Percentiles rank a stretch among this genome's conserved stretches.
Conservation (phyloP, 2,888 invertebrate genomes). For the Diarsia dahlii region DNA sequence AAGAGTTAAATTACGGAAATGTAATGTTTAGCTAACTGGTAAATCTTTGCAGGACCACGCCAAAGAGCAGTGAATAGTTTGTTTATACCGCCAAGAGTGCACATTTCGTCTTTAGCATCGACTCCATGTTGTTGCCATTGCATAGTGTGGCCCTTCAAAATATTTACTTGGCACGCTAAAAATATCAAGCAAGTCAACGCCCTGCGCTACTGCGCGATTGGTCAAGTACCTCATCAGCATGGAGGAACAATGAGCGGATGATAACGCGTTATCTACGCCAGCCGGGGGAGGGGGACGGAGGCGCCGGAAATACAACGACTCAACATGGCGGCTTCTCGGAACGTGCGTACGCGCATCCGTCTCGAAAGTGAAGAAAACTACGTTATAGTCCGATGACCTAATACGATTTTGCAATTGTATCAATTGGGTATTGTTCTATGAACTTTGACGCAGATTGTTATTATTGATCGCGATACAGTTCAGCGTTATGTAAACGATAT, state of each 20-base stretch:
- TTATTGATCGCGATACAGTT: slow-evolving; percentile 37
- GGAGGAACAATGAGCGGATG: slow-evolving; percentile 89
- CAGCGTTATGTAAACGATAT: slow-evolving; percentile 55
- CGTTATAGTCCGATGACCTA: slow-evolving; percentile 59
- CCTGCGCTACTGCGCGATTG: slow-evolving; percentile 78
- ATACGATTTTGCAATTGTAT: slow-evolving; percentile 54
- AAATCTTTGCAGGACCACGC: not conserved
- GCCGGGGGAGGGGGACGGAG: slow-evolving; percentile 72
- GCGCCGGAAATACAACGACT: slow-evolving; percentile 82
- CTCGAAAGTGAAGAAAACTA: slow-evolving; percentile 71
- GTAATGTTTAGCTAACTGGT: slow-evolving; percentile 3
- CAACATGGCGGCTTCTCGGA: slow-evolving; percentile 82
- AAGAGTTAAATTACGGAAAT: slow-evolving; percentile 7
- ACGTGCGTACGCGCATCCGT: slow-evolving; percentile 77
- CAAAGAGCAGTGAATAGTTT: slow-evolving; percentile 7
- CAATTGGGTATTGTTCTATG: slow-evolving; percentile 34
- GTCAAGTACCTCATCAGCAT: slow-evolving; percentile 82
- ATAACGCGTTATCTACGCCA: slow-evolving; percentile 87
- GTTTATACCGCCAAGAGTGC: slow-evolving; percentile 17
- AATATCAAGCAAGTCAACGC: slow-evolving; percentile 82
- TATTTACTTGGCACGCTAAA: slow-evolving; percentile 73
- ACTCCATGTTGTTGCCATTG: slow-evolving; percentile 35
- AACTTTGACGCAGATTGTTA: slow-evolving; percentile 38
- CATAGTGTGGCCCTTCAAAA: slow-evolving; percentile 58
- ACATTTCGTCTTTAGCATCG: slow-evolving; percentile 32